Percentiles rank a stretch among this genome's conserved stretches.
These are phyloP conservation scores for Corythornis vintsioides DNA, from an alignment of 2,113 vertebrate species.

Conservation along the genomic window DNA sequence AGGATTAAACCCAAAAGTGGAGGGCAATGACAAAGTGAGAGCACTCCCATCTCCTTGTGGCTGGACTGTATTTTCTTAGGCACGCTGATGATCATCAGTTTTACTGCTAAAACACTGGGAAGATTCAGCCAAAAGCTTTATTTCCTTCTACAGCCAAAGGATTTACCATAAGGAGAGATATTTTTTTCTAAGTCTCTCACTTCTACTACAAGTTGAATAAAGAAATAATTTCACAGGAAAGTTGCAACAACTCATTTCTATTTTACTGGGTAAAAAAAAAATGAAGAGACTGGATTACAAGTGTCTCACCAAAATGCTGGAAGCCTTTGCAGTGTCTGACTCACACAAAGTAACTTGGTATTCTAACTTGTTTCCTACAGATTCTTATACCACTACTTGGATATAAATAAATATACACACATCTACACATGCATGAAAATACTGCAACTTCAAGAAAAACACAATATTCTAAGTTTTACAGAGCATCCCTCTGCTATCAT, in stretches of 20 bases:
- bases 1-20: neutral
- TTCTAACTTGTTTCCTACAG: neutral
- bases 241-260: neutral
- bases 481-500: neutral
- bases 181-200: neutral
- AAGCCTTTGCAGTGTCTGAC: neutral
- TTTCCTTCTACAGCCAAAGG: neutral
- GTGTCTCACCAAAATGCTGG: neutral
- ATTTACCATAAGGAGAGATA: neutral
- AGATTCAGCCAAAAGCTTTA: neutral
- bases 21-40: neutral
- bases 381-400: neutral
- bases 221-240: neutral
- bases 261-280: neutral
- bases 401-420: neutral
- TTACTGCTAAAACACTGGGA: neutral
- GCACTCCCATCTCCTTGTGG: neutral
- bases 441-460: neutral
- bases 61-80: neutral
- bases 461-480: neutral
- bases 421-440: neutral
- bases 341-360: neutral
- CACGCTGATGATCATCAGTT: neutral
- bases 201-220: neutral
- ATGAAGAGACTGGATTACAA: neutral